Base-by-base conservation (phyloP, 1,140 invertebrate species). In the Drosophila carrolli region DNA sequence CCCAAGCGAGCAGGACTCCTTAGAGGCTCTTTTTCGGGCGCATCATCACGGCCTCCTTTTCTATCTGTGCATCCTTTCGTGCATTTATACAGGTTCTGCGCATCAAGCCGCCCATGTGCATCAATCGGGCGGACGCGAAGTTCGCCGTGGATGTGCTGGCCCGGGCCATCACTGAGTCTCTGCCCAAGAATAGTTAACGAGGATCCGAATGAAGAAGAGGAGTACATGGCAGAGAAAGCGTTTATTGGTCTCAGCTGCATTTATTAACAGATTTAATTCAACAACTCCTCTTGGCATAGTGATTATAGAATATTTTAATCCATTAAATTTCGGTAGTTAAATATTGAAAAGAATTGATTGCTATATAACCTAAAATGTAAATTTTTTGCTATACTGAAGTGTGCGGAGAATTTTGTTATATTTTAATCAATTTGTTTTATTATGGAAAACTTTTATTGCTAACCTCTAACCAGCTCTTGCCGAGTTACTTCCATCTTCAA, bases 51-150 rank as follows among this genome's bases (percentile, higher is more conserved):
- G 19, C 27, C 9, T 7, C 53, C n/a, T 29, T 53, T 11, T 46
- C 50, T 66, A 43, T 66, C 35, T 40, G 44, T 62, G 7, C 40
- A 56, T 61, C 55, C 43, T 75, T 38, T 61, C 70, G 35, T 76
- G 27, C 80, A 75, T 74, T 40, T 68, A 47, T 40, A 35, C 93
- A 98, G 97, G 96, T 98, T 0, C 93, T 99, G n/a, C 93, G 98
- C 78, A 96, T 99, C 58, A 98, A 98, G 91, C 98, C 98, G 23
- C 98, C 98, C 0, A 98, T 99, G 97, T 99, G 98, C 92, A 95
- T 99, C 48, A 97, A 95, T 1, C 96, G 96, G 91, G 94, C 95
- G 68, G 98, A 99, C 93, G 97, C 95, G 5, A 96, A 98, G 92
- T 98, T 97, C 81, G 94, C 95, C 8, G 92, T 96, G 44, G 93